Evolutionary conservation across 92 coral and sea anemone species (phyloP), one percentile per base, ranked within the genome.

Genomic region (Parazoanthus atlanticus): DNA sequence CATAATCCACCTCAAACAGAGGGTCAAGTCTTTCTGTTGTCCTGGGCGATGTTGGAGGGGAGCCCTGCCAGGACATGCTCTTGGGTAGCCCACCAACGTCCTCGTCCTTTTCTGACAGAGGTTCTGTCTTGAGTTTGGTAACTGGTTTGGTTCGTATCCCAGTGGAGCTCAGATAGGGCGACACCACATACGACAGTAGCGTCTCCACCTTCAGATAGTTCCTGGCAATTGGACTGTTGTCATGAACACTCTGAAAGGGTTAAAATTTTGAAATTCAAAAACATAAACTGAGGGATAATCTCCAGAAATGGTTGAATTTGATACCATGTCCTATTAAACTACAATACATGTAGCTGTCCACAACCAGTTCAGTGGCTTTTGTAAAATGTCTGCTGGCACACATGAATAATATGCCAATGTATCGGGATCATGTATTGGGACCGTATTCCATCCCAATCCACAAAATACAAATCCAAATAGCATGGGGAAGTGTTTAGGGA

Each of bases 151-250:
- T 89, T 73, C 91, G 80, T 5, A 97, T 78, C 8, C 97, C 98
- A 1, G 95, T 91, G 17, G 99, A 95, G 86, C 99, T 97, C 54
- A 97, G 89, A 84, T 89, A 97, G 8, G 99, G 99, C 16, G 89
- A 85, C 33, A 97, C 99, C 11, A 93, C 94, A 86, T 90, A 95
- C 16, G 98, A 93, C 36, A 97, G 91, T 23, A 97, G 91, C 13
- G 89, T 93, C 81, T 97, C 99, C 26, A 97, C 93, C 86, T 93
- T 94, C 74, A 84, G 90, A 84, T 97, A 93, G 91, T 97, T 97
- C 67, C 91, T 92, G 69, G 52, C 84, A 64, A 86, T 92, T 89
- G 94, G 89, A 17, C 67, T 40, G 36, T 21, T 46, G 31, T 84
- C 87, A 38, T 94, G 99, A 29, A 97, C 98, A 88, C 99, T 91